Evolutionary conservation across 1,140 invertebrate genomes (phyloP), one percentile per base, ranked within the genome.

Genomic region (Drosophila chauvacae): DNA sequence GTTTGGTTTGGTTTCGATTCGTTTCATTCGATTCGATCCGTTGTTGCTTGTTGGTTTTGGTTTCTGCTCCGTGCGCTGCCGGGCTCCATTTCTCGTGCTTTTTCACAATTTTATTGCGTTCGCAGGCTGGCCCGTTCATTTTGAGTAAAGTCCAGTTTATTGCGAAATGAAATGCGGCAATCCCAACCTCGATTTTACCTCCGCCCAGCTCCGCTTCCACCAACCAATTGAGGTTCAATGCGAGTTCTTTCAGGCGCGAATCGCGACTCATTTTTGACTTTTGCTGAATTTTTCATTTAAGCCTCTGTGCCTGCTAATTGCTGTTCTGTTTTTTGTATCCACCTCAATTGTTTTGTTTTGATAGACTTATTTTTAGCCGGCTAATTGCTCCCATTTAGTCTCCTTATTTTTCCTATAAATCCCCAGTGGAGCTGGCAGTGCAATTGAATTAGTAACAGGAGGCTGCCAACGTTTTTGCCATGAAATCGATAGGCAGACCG

Each of bases 141-240:
- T 57, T 53, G 62, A 61, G 61, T 57, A 81, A 81, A 81, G 75
- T 75, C 68, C 69, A 57, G 79, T 85, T 81, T 86, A 81, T 84
- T 72, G 81, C 72, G 50, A 68, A 77, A 59, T 79, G 66, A 79
- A 86, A 87, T 75, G 74, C 63, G 71, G 62, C 77, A 70, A 59
- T 51, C 37, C 35, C 59, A 16, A 65, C 13, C 35, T 4, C 62
- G 56, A 41, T 45, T 42, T 26, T 20, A 16, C 33, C 56, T 7
- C 41, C 57, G 6, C 33, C 10, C 10, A 11, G 4, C 33, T 33
- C 9, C 50, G 7, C 18, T 26, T 14, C 20, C 37, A 11, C 45
- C 37, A 7, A 9, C 14, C 13, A 58, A 58, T 23, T 71, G 51
- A 41, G 65, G 42, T 35, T 41, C 65, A 41, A 23, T 39, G 68